Evolutionary conservation across 2,888 invertebrate species (phyloP).

Genomic region (Acleris laterana): DNA sequence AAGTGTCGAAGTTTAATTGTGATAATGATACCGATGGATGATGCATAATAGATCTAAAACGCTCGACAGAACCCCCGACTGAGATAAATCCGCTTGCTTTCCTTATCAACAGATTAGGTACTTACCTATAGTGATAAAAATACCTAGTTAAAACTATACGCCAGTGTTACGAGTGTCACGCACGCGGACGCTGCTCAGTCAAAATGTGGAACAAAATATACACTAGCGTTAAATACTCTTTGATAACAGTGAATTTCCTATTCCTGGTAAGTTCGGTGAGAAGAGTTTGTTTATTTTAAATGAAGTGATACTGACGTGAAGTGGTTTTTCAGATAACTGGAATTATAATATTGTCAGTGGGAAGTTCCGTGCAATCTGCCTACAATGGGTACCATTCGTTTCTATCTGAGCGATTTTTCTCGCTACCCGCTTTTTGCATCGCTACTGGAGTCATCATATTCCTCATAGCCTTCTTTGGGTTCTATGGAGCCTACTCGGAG

Average conservation of each 20-base stretch:
- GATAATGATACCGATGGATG: conserved; percentile 1
- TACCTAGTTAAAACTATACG: conserved; percentile 65
- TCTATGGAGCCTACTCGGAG: conserved; percentile 94
- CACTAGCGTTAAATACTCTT: conserved; percentile 74
- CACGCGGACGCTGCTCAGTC: conserved; percentile 41
- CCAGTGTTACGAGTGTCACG: conserved; percentile 52
- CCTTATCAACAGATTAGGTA: conserved; percentile 75
- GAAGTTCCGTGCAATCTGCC: conserved; percentile 87
- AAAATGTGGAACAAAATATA: conserved; percentile 78
- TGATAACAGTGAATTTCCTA: conserved; percentile 71
- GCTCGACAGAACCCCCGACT: conserved; percentile 44
- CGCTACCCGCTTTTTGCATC: conserved; percentile 89
- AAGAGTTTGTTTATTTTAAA: conserved; percentile 40
- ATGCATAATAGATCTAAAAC: conserved; percentile 42
- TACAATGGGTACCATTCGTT: conserved; percentile 88
- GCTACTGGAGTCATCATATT: conserved; percentile 89
- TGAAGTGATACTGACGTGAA: conserved; percentile 38
- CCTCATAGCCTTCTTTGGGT: conserved; percentile 93
- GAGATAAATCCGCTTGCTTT: conserved; percentile 76
- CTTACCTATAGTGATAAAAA: conserved; percentile 70
- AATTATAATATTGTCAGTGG: conserved; percentile 89
- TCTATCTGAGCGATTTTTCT: conserved; percentile 87
- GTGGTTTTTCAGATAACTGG: conserved; percentile 89
- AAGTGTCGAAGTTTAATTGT: neutral
- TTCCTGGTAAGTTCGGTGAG: conserved; percentile 70